These are phyloP conservation scores for Hirudo medicinalis DNA, from an alignment of 1,140 invertebrate genomes.

Conservation along the genomic window DNA sequence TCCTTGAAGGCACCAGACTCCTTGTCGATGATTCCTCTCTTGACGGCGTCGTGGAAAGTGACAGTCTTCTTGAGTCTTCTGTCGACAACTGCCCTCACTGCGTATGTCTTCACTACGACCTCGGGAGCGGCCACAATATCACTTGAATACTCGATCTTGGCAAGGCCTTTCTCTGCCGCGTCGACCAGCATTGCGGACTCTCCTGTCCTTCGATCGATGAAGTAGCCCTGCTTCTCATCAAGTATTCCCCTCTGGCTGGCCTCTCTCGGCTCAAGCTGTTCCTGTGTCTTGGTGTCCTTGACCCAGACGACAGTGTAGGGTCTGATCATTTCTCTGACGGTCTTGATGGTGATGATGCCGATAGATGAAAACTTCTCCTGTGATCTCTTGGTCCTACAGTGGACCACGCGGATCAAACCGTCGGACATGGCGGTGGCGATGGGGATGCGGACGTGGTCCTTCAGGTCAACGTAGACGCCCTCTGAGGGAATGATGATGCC, in stretches of 20 bases:
- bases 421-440: conserved; percentile 20
- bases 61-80: conserved; percentile 31
- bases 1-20: conserved; percentile 29
- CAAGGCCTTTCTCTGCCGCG: conserved; percentile 31
- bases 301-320: conserved; percentile 33
- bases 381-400: conserved; percentile 14
- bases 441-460: conserved; percentile 2
- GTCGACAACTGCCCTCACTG: conserved; percentile 36
- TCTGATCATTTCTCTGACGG: conserved; percentile 29
- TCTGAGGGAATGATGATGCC: conserved; percentile 27
- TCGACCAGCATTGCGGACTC: conserved; percentile 32
- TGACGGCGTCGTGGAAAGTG: conserved; percentile 21
- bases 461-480: conserved; percentile 18
- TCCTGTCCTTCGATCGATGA: conserved; percentile 28
- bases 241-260: conserved; percentile 29
- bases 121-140: conserved; percentile 20
- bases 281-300: conserved; percentile 29
- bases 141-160: conserved; percentile 15
- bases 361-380: conserved; percentile 27
- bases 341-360: conserved; percentile 38
- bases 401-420: conserved; percentile 16
- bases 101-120: conserved; percentile 35
- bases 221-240: conserved; percentile 27
- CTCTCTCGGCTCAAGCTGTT: conserved; percentile 27
- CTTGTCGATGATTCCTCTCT: conserved; percentile 30